Evolutionary conservation across 2,888 invertebrate species (phyloP).

Genomic region (Xiphydria camelus): DNA sequence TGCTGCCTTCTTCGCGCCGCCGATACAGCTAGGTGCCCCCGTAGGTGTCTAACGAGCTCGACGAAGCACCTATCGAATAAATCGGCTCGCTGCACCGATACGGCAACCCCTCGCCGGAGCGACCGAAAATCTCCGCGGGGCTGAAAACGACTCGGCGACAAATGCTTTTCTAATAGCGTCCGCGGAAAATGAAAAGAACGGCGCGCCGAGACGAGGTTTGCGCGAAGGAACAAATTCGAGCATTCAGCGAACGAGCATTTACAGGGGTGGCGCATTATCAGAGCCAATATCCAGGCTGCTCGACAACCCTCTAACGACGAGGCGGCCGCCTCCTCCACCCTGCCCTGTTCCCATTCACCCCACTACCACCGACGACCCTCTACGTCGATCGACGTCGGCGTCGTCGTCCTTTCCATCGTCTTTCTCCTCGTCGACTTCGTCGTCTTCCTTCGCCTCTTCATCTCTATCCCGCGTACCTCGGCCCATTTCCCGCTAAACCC

Average conservation of each 20-base stretch:
- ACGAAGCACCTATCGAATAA: no score
- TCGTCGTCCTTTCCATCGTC: no score
- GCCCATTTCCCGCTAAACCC: constrained; percentile 12
- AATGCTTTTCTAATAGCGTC: neutral
- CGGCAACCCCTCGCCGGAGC: no score
- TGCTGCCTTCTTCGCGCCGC: no score
- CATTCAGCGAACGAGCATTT: constrained; percentile 21
- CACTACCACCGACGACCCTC: neutral
- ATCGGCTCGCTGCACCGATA: no score
- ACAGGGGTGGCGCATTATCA: constrained; percentile 34
- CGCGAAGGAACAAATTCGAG: neutral
- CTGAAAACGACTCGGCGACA: no score
- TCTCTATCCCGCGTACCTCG: neutral
- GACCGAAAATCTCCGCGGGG: no score
- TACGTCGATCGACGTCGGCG: no score
- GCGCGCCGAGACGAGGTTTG: neutral
- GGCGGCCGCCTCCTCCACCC: constrained; percentile 13
- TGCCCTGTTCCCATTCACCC: neutral
- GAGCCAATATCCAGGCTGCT: constrained; percentile 40
- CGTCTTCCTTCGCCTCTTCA: neutral
- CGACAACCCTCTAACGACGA: constrained; percentile 36
- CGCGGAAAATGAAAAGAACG: neutral
- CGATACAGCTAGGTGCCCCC: no score
- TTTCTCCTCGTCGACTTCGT: neutral
- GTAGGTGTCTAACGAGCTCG: no score